phyloP scores from a whole-genome alignment of 1,140 invertebrate genomes.

The Leptinotarsa texana region DNA sequence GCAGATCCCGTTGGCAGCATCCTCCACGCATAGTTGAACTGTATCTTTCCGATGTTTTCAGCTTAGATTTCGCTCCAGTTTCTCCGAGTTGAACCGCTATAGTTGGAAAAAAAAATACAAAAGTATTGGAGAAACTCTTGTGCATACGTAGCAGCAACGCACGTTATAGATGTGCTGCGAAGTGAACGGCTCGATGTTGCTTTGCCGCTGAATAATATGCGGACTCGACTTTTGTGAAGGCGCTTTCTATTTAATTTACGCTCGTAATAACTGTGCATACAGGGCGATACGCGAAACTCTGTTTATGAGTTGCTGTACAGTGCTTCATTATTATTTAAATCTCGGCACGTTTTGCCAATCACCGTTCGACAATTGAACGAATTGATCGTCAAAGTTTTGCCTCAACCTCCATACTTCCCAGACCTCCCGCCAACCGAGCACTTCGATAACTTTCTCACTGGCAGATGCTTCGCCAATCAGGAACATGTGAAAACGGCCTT shows the following conservation, averaged over 20 bases:
- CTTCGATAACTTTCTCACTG: too few relatives aligned
- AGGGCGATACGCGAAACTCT: constrained; percentile 4
- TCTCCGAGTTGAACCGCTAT: constrained; percentile 16
- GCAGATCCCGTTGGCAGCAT: not conserved
- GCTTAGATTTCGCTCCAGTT: constrained; percentile 18
- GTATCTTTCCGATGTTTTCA: constrained; percentile 6
- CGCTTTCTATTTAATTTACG: constrained; percentile 33
- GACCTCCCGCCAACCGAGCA: too few relatives aligned
- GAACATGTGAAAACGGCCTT: too few relatives aligned
- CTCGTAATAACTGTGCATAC: constrained; percentile 14
- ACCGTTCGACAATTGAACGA: too few relatives aligned
- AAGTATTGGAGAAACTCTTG: constrained; percentile 21
- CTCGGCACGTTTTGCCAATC: too few relatives aligned
- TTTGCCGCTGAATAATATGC: not conserved
- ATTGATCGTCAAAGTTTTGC: too few relatives aligned
- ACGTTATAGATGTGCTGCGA: constrained; percentile 21
- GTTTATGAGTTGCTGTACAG: too few relatives aligned
- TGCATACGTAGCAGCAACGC: constrained; percentile 7
- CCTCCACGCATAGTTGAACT: not conserved
- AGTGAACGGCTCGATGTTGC: constrained; percentile 18
- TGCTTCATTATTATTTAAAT: too few relatives aligned
- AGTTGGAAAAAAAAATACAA: constrained; percentile 15
- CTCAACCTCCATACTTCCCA: too few relatives aligned
- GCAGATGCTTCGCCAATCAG: too few relatives aligned
- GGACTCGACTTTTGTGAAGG: constrained; percentile 16